Percentiles rank a stretch among this genome's conserved stretches.
These are phyloP conservation scores for Cydia splendana DNA, from an alignment of 1,140 invertebrate genomes.

Conservation along the genomic window DNA sequence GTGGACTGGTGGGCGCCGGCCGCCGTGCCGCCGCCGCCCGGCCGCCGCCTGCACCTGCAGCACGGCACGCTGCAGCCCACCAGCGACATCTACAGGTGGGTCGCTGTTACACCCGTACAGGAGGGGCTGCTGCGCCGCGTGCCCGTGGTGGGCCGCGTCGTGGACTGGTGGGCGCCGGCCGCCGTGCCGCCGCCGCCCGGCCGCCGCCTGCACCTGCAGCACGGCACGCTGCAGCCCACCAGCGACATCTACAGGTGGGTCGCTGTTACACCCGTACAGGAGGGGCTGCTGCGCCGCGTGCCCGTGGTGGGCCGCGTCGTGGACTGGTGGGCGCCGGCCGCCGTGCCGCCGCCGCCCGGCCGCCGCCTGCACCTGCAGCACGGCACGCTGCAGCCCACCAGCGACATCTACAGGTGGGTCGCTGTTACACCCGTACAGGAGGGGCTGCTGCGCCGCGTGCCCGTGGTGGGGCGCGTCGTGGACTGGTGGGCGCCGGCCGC, in stretches of 20 bases:
- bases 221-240: conserved; percentile 93
- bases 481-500: too few relatives aligned
- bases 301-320: too few relatives aligned
- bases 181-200: conserved; percentile 88
- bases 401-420: not conserved
- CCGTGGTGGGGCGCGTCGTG: too few relatives aligned
- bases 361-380: not conserved
- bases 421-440: too few relatives aligned
- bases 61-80: conserved; percentile 90
- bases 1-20: too few relatives aligned
- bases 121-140: conserved; percentile 96
- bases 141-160: conserved; percentile 94
- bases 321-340: too few relatives aligned
- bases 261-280: too few relatives aligned
- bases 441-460: too few relatives aligned
- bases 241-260: conserved; percentile 84
- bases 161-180: conserved; percentile 92
- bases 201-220: conserved; percentile 90
- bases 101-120: conserved; percentile 73
- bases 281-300: too few relatives aligned
- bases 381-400: not conserved
- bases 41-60: conserved; percentile 86
- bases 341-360: too few relatives aligned
- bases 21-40: too few relatives aligned
- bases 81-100: conserved; percentile 89